These are phyloP conservation scores for Drosophila gunungcola DNA, from an alignment of 1,140 invertebrate species.

Conservation along the genomic window DNA sequence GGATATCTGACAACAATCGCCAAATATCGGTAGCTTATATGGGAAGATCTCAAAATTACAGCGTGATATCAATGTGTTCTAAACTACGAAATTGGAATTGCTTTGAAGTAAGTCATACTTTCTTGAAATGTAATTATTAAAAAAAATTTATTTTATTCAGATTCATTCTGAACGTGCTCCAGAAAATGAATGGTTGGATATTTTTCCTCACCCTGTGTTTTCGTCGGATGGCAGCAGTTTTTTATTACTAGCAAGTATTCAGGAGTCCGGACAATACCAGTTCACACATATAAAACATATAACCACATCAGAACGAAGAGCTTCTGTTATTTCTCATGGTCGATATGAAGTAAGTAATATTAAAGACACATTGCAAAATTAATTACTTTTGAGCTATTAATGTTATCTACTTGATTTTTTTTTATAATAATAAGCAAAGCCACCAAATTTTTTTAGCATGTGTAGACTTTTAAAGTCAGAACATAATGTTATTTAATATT, in stretches of 20 bases:
- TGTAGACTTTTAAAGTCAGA: too few relatives aligned
- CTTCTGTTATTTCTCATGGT: constrained; percentile 94
- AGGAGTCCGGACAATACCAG: constrained; percentile 92
- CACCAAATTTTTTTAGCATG: too few relatives aligned
- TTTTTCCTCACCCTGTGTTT: constrained; percentile 93
- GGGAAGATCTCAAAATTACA: constrained; percentile 95
- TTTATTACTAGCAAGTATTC: constrained; percentile 92
- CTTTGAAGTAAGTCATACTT: constrained; percentile 88
- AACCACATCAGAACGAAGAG: constrained; percentile 91
- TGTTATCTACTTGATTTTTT: too few relatives aligned
- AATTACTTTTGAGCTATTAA: too few relatives aligned
- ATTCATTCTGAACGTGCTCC: constrained; percentile 92
- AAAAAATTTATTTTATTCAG: constrained; percentile 81
- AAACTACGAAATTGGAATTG: constrained; percentile 92
- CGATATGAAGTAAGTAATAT: constrained; percentile 90
- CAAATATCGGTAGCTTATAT: constrained; percentile 95
- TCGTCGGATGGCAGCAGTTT: constrained; percentile 93
- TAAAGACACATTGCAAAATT: not conserved
- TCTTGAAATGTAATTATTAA: not conserved
- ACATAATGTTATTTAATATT: too few relatives aligned
- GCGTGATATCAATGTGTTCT: constrained; percentile 91
- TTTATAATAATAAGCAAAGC: too few relatives aligned
- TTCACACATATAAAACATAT: constrained; percentile 96
- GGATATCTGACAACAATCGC: constrained; percentile 89
- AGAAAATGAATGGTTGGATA: constrained; percentile 93